phyloP scores from a whole-genome alignment of 2,888 invertebrate species.

The Drosophila rellima region DNA sequence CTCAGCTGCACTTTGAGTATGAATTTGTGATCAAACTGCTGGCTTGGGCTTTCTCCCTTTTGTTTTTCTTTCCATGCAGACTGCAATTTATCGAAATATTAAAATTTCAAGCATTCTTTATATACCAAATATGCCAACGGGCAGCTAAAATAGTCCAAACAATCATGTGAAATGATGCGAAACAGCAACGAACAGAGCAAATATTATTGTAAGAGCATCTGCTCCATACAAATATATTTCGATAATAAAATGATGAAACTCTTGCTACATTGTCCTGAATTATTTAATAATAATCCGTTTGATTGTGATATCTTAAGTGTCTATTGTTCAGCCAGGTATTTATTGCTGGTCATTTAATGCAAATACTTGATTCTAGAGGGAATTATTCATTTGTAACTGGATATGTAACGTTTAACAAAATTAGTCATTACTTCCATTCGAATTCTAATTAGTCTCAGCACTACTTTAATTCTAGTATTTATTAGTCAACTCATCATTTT shows the following conservation, averaged over 20 bases:
- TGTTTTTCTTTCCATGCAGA: not conserved
- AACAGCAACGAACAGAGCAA: conserved; percentile 1
- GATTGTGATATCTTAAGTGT: conserved; percentile 3
- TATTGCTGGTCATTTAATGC: not conserved
- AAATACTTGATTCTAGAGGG: not conserved
- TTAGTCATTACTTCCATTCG: not conserved
- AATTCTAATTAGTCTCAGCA: not conserved
- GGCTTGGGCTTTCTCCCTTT: not conserved
- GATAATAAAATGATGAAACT: not conserved
- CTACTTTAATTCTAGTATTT: not conserved
- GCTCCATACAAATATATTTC: not conserved
- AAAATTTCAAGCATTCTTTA: not conserved
- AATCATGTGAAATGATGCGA: conserved; percentile 17
- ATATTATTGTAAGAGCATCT: conserved; percentile 8
- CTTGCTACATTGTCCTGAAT: conserved; percentile 17
- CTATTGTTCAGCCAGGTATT: conserved; percentile 6
- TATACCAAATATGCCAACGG: not conserved
- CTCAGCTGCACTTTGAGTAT: conserved; percentile 1
- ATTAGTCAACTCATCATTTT: not conserved
- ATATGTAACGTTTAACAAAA: not conserved
- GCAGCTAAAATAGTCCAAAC: conserved; percentile 6
- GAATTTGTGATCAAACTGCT: conserved; percentile 17
- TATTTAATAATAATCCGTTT: conserved; percentile 6
- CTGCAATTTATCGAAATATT: not conserved
- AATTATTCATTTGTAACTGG: not conserved